Conservation (phyloP, 2,113 vertebrate species). For the Esox niger region DNA sequence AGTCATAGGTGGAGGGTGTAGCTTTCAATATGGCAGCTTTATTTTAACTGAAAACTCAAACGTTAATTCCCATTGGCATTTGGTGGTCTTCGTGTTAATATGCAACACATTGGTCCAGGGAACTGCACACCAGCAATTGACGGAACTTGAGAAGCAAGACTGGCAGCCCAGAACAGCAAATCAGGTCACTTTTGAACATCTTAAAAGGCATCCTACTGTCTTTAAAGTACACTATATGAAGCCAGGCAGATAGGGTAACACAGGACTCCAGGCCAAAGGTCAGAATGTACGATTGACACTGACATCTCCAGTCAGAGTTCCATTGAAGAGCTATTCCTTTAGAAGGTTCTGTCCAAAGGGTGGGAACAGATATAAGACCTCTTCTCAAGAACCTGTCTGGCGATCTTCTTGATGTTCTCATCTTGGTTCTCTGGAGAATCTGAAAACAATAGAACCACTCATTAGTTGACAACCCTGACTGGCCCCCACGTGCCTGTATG, state of each 20-base stretch:
- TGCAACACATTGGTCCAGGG: not conserved
- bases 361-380: slow-evolving; percentile 85
- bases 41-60: too few species aligned
- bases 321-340: slow-evolving; percentile 24
- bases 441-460: slow-evolving; percentile 49
- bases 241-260: too few species aligned
- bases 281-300: too few species aligned
- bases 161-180: too few species aligned
- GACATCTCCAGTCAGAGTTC: not conserved
- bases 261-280: too few species aligned
- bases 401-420: slow-evolving; percentile 86
- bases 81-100: not conserved
- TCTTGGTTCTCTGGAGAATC: slow-evolving; percentile 89
- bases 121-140: not conserved
- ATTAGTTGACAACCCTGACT: slow-evolving; percentile 12
- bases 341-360: slow-evolving; percentile 86
- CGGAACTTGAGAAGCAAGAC: not conserved
- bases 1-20: too few species aligned
- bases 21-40: too few species aligned
- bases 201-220: too few species aligned
- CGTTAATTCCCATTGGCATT: too few species aligned
- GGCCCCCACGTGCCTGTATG: too few species aligned
- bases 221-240: too few species aligned
- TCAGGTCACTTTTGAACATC: not conserved
- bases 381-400: slow-evolving; percentile 81